Evolutionary conservation across 2,797 vertebrate genomes (phyloP), one percentile per base, ranked within the genome.

Genomic region (Sitta carolinensis): DNA sequence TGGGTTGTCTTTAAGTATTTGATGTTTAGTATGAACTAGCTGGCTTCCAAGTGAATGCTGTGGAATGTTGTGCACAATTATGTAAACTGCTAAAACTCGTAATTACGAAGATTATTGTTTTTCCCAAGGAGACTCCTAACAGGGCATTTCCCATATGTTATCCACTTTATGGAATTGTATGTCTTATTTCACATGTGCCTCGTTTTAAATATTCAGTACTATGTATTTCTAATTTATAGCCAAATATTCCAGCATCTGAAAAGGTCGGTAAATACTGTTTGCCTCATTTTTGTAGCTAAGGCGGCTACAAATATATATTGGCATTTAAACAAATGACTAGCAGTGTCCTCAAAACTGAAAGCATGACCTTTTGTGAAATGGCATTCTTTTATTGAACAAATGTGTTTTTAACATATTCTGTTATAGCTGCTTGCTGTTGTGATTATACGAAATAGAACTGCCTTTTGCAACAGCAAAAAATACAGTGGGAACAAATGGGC

Each of bases 361-460:
- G 87, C 72, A n/a, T 87, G 94, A 95, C 93, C 95, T 96, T 93
- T 95, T 66, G 61, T 68, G 73, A 95, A 96, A 92, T 87, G 89
- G 58, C 76, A 87, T 89, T 87, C 50, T 89, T 89, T 89, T 91
- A 87, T 93, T 91, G 92, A 95, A 81, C 82, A 93, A 93, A 92
- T 94, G 92, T 81, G 87, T 1, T 77, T 93, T 89, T 89, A 91
- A 89, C 94, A 58, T 72, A 73, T 92, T 97, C 84, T 91, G 68
- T 75, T 92, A 62, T 83, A 92, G 84, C 82, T 91, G 78, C 93
- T 95, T 81, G 93, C 90, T 90, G 58, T 83, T 89, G 68, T 81
- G 90, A 77, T 89, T 87, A 84, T 70, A 74, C 1, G 4, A 87
- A 89, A 92, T 21, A 64, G 81, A 95, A 77, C 75, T 80, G 84